Conservation (phyloP, 2,113 vertebrate species). For the Ginglymostoma cirratum region DNA sequence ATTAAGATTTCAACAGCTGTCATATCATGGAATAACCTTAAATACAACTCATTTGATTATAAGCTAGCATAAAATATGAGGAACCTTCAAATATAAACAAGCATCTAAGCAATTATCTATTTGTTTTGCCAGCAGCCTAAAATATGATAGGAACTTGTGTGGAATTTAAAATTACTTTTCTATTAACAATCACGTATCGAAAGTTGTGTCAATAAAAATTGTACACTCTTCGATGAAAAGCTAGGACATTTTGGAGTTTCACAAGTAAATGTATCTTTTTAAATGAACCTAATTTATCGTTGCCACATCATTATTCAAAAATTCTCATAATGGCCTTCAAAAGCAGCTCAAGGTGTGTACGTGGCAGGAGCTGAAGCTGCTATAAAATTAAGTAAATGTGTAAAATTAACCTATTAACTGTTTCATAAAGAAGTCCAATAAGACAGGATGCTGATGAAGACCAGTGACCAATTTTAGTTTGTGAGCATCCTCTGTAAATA, state of each 20-base stretch:
- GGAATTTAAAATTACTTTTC: background rate
- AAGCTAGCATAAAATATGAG: background rate
- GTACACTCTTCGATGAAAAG: too few species aligned
- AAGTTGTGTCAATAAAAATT: background rate
- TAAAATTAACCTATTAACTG: background rate
- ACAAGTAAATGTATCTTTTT: background rate
- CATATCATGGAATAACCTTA: background rate
- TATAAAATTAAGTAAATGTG: background rate
- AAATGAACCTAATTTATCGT: background rate
- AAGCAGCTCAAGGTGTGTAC: too few species aligned
- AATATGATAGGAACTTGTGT: background rate
- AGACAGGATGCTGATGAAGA: background rate
- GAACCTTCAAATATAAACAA: background rate
- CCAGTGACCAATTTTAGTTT: background rate
- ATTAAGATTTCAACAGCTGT: background rate
- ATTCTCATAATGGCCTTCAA: too few species aligned
- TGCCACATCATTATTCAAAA: too few species aligned
- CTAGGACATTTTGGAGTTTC: background rate
- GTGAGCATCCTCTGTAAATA: background rate
- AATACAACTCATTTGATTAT: background rate
- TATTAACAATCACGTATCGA: background rate
- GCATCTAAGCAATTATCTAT: background rate
- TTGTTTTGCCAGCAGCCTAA: background rate
- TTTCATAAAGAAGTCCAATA: background rate
- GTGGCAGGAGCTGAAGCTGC: background rate